phyloP scores from a whole-genome alignment of 2,113 vertebrate genomes.

The Plotosus lineatus region DNA sequence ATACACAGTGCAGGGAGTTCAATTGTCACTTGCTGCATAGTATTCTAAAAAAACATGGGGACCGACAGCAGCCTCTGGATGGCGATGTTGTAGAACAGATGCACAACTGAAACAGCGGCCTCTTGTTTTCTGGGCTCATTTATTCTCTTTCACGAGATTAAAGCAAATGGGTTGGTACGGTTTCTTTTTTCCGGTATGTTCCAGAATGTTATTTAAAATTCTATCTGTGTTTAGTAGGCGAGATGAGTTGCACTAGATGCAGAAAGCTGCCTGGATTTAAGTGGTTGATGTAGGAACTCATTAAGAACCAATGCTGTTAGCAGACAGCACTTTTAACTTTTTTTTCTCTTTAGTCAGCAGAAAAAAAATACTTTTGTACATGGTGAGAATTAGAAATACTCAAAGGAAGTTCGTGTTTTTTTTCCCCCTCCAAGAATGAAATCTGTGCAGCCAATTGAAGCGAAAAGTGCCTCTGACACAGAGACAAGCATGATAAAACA shows the following conservation, averaged over 20 bases:
- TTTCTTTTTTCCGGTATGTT: constrained; percentile 63
- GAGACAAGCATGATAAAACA: constrained; percentile 29
- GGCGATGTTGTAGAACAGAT: constrained; percentile 60
- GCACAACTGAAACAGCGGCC: constrained; percentile 27
- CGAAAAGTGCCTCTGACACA: constrained; percentile 24
- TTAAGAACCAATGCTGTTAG: not conserved
- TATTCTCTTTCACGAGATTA: constrained; percentile 67
- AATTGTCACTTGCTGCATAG: not conserved
- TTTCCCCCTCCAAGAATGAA: constrained; percentile 17
- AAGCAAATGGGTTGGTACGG: constrained; percentile 62
- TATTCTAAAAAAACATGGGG: not conserved
- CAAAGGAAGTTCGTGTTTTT: not conserved
- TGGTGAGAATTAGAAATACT: constrained; percentile 23
- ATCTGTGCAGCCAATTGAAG: constrained; percentile 12
- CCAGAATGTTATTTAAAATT: constrained; percentile 61
- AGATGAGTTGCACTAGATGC: not conserved
- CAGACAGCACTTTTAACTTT: not conserved
- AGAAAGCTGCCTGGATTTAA: not conserved
- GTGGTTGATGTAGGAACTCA: not conserved
- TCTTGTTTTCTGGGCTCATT: constrained; percentile 55
- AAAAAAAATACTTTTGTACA: not conserved
- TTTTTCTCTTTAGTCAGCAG: not conserved
- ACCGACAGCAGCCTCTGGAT: constrained; percentile 57
- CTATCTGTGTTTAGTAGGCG: constrained; percentile 52
- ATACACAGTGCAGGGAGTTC: not conserved